Conservation (phyloP, 2,888 invertebrate genomes). For the Schrankia costaestrigalis region DNA sequence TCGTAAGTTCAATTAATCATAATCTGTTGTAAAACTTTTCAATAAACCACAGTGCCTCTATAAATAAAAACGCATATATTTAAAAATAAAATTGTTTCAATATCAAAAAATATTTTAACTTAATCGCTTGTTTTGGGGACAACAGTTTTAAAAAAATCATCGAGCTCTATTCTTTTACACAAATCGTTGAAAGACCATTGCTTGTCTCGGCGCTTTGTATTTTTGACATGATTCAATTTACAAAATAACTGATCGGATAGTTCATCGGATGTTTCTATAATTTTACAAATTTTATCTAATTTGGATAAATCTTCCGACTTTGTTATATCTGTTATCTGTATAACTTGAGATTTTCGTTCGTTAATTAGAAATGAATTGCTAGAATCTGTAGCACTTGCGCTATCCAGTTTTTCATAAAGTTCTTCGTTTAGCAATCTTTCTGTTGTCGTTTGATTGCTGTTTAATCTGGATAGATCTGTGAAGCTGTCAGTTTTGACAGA, state of each 20-base stretch:
- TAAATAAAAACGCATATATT: slow-evolving; percentile 22
- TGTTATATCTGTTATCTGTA: slow-evolving; percentile 59
- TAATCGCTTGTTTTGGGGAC: slow-evolving; percentile 43
- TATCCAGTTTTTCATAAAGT: slow-evolving; percentile 69
- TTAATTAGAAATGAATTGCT: slow-evolving; percentile 59
- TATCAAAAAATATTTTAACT: slow-evolving; percentile 9
- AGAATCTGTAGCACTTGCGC: slow-evolving; percentile 59
- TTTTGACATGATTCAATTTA: slow-evolving; percentile 34
- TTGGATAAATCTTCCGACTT: slow-evolving; percentile 64
- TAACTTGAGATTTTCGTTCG: slow-evolving; percentile 61
- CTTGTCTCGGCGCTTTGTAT: slow-evolving; percentile 23
- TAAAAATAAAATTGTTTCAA: slow-evolving; percentile 19
- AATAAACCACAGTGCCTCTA: slow-evolving; percentile 19
- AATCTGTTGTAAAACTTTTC: slow-evolving; percentile 28
- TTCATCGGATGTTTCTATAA: slow-evolving; percentile 75
- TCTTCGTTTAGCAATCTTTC: too few species aligned
- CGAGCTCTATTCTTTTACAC: slow-evolving; percentile 64
- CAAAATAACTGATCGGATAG: slow-evolving; percentile 64
- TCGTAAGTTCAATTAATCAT: background rate
- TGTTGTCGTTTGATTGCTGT: too few species aligned
- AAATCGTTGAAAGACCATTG: slow-evolving; percentile 71
- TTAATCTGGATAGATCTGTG: too few species aligned
- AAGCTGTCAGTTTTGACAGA: too few species aligned
- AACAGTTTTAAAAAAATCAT: slow-evolving; percentile 66
- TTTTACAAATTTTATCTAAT: slow-evolving; percentile 68